phyloP scores from a whole-genome alignment of 2,113 vertebrate species.

The Brevimyrus niger region DNA sequence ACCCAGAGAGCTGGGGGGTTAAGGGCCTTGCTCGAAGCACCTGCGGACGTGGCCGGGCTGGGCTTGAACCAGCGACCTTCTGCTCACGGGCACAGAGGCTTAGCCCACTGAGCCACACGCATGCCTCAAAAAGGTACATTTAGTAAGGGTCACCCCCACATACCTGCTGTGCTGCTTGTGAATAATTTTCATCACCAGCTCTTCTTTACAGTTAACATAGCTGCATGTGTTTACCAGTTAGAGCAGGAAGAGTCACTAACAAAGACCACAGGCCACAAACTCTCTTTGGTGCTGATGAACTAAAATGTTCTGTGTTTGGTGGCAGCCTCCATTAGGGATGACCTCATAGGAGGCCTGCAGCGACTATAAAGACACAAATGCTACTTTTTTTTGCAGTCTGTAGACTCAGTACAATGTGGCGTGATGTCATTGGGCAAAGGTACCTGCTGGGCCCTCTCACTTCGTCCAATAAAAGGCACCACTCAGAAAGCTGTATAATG shows the following conservation, averaged over 20 bases:
- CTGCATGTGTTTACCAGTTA: neutral
- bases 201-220: neutral
- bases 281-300: neutral
- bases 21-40: too few relatives aligned
- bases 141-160: neutral
- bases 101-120: too few relatives aligned
- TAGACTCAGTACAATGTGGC: neutral
- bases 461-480: neutral
- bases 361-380: neutral
- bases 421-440: neutral
- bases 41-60: too few relatives aligned
- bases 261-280: neutral
- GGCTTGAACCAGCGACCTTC: too few relatives aligned
- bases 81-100: too few relatives aligned
- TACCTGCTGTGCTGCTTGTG: neutral
- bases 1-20: too few relatives aligned
- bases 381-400: neutral
- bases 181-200: neutral
- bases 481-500: neutral
- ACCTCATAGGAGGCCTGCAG: neutral
- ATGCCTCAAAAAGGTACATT: neutral
- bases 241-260: neutral
- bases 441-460: neutral
- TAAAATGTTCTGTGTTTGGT: neutral
- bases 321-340: neutral